Percentiles rank a stretch among this genome's conserved stretches.
phyloP scores from a whole-genome alignment of 2,797 vertebrate genomes.

The Graptemys geographica region DNA sequence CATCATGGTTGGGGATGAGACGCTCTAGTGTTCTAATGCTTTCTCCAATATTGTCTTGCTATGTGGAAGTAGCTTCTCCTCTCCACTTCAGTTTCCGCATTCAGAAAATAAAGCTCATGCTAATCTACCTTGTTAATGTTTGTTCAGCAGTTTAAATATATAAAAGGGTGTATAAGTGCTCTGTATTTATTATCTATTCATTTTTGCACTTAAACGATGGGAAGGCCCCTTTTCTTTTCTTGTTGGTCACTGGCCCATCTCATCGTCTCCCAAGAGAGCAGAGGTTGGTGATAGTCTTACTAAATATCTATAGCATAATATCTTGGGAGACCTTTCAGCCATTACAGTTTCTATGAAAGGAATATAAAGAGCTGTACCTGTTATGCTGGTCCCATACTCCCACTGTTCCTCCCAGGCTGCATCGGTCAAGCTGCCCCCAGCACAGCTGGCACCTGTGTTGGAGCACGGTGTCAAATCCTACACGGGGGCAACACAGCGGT shows the following conservation, averaged over 20 bases:
- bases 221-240: fast-evolving
- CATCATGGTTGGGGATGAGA: not conserved
- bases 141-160: not conserved
- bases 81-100: not conserved
- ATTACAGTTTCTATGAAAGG: not conserved
- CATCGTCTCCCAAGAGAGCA: not conserved
- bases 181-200: not conserved
- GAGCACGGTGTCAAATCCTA: no score
- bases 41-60: not conserved
- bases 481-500: no score
- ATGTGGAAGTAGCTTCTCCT: not conserved
- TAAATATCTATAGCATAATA: not conserved
- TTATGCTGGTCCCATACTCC: no score
- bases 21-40: not conserved
- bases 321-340: not conserved
- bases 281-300: not conserved
- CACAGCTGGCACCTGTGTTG: no score
- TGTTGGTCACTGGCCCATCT: not conserved
- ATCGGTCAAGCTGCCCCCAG: no score
- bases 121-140: not conserved
- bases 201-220: not conserved
- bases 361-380: not conserved
- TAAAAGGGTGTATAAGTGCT: not conserved
- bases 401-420: no score
- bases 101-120: not conserved